Evolutionary conservation across 2,888 invertebrate species (phyloP), one percentile per base, ranked within the genome.

Genomic region (Caenorhabditis afra): DNA sequence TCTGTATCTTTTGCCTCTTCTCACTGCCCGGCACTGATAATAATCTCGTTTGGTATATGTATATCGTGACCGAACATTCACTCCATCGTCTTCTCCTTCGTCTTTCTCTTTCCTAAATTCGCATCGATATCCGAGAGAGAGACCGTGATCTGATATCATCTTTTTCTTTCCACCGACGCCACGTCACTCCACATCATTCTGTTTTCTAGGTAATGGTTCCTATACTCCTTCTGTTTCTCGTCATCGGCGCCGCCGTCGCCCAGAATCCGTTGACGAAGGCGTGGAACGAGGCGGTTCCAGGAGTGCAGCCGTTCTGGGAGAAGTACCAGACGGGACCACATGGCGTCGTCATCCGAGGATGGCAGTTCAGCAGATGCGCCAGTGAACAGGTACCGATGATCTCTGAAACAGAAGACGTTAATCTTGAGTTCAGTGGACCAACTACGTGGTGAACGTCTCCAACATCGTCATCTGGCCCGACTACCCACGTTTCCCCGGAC

Each of bases 391-490:
- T 87, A 64, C 7, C 29, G 29, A 5, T 7, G 29, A 29, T 29
- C 4, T 29, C 29, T 29, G 29, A 23, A 12, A 29, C 14, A 12
- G 7, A 14, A n/a, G 45, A 29, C 14, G 4, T 22, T 44, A 4
- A 20, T 16, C 20, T 29, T 14, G 16, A 29, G 59, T 87, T 74
- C 62, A 90, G 87, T 90, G 90, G 90, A 88, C 90, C 4, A 86
- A 90, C 79, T 90, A 90, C 76, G 87, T 86, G 12, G 88, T 90
- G 10, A 89, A 90, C 66, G 90, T 90, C 20, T 88, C 87, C 1
- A 87, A 90, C 76, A 88, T 90, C 37, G 87, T 87, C 47, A 89
- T 90, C 74, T 90, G 90, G 90, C 90, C 90, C 18, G 88, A 90
- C 79, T 90, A 90, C 67, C 90, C 90, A 20, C 82, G 90, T 11